Percentiles rank a stretch among this genome's conserved stretches.
phyloP scores from a whole-genome alignment of 2,113 vertebrate genomes.

The Chloropsis cyanopogon region DNA sequence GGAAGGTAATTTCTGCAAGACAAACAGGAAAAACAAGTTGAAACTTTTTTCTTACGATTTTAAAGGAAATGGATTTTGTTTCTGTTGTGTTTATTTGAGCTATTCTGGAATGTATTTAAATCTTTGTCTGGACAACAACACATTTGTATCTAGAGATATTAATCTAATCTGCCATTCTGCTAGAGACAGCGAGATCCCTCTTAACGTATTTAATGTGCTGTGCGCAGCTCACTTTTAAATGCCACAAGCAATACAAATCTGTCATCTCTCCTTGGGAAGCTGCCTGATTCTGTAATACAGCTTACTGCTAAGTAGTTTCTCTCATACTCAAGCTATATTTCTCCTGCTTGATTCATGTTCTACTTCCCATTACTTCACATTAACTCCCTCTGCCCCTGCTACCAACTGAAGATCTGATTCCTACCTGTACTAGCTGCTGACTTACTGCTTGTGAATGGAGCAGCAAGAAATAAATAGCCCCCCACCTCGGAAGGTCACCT shows the following conservation, averaged over 20 bases:
- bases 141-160: neutral
- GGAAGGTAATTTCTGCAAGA: neutral
- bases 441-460: neutral
- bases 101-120: slow-evolving; percentile 1
- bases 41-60: neutral
- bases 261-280: slow-evolving; percentile 64
- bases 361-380: neutral
- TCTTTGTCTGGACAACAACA: neutral
- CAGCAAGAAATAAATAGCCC: neutral
- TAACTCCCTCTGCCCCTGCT: slow-evolving; percentile 31
- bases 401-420: neutral
- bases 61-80: neutral
- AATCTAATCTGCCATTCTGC: neutral
- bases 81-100: neutral
- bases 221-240: slow-evolving; percentile 33
- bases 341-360: slow-evolving; percentile 48
- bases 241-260: slow-evolving; percentile 40
- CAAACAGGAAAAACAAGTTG: neutral
- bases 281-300: slow-evolving; percentile 63
- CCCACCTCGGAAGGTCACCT: neutral
- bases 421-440: neutral
- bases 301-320: slow-evolving; percentile 66
- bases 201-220: neutral
- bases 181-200: neutral
- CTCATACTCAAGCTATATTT: slow-evolving; percentile 54